A percentile compares a stretch with the other conserved stretches of the same genome.
Conservation (phyloP, 2,113 vertebrate species). For the Herpailurus yagouaroundi region DNA sequence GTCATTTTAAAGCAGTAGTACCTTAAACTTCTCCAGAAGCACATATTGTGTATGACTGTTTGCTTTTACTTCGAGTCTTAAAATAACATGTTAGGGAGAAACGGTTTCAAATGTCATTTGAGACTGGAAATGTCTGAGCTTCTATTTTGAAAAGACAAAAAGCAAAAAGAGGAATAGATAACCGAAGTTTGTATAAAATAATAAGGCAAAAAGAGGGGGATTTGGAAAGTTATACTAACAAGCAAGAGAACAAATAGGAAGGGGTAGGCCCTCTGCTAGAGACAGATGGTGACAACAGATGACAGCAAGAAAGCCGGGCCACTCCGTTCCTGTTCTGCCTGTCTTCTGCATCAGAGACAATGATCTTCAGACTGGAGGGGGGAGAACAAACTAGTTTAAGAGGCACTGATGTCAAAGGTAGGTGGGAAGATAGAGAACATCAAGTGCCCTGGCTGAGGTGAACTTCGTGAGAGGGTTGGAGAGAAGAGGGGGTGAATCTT, state of each 20-base stretch:
- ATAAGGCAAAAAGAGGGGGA: not conserved
- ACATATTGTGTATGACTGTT: not conserved
- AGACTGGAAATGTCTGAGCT: not conserved
- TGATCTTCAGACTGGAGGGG: not conserved
- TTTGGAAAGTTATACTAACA: conserved; percentile 47
- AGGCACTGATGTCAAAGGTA: not conserved
- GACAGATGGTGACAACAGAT: conserved; percentile 62
- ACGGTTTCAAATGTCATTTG: conserved; percentile 38
- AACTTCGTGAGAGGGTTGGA: not conserved
- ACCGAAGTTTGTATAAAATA: conserved; percentile 27
- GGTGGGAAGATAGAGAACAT: not conserved
- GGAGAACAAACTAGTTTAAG: conserved; percentile 1
- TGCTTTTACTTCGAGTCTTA: conserved; percentile 27
- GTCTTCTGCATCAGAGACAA: conserved; percentile 22
- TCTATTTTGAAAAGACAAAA: conserved; percentile 32
- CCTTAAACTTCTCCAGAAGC: not conserved
- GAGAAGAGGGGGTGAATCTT: not conserved
- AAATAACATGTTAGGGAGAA: conserved; percentile 26
- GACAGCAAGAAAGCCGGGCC: conserved; percentile 23
- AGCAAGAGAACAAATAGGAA: conserved; percentile 45
- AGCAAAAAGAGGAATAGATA: not conserved
- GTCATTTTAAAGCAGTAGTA: not conserved
- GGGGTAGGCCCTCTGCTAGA: conserved; percentile 46
- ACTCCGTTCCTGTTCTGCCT: conserved; percentile 6
- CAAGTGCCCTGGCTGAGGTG: not conserved